Conservation (phyloP, 2,888 invertebrate genomes). For the Aspidiotus rigidus region DNA sequence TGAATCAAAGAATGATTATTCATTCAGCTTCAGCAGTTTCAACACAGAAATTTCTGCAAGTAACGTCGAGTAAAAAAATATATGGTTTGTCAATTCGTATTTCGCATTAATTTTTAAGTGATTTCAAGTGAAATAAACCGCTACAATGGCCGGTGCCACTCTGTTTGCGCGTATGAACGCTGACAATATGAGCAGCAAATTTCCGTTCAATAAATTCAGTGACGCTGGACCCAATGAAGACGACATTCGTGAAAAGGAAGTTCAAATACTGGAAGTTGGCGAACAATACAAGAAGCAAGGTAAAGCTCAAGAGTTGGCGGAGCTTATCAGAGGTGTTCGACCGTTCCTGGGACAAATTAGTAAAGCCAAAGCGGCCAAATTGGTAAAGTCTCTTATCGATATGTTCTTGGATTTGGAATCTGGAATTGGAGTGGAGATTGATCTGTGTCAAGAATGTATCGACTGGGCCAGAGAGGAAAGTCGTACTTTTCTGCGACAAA, state of each 20-base stretch:
- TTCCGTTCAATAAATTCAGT: slow-evolving; percentile 65
- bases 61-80: background rate
- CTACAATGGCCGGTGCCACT: slow-evolving; percentile 78
- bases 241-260: slow-evolving; percentile 86
- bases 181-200: slow-evolving; percentile 63
- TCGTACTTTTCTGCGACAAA: slow-evolving; percentile 91
- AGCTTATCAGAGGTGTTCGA: slow-evolving; percentile 86
- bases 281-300: slow-evolving; percentile 86
- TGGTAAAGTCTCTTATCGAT: slow-evolving; percentile 93
- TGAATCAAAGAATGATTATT: too few relatives aligned
- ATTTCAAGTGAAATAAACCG: slow-evolving; percentile 38
- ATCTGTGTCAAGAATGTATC: slow-evolving; percentile 93
- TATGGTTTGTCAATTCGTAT: too few relatives aligned
- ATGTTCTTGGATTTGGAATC: slow-evolving; percentile 95
- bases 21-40: too few relatives aligned
- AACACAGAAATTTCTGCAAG: background rate
- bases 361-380: slow-evolving; percentile 97
- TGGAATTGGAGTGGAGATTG: slow-evolving; percentile 84
- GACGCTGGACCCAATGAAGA: slow-evolving; percentile 71
- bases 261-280: slow-evolving; percentile 85
- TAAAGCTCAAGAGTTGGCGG: slow-evolving; percentile 83
- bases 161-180: slow-evolving; percentile 71
- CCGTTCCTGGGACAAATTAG: slow-evolving; percentile 92
- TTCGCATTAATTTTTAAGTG: background rate
- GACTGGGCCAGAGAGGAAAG: slow-evolving; percentile 99